These are phyloP conservation scores for Ptiloglossa arizonensis DNA, from an alignment of 1,140 invertebrate genomes.

Conservation along the genomic window DNA sequence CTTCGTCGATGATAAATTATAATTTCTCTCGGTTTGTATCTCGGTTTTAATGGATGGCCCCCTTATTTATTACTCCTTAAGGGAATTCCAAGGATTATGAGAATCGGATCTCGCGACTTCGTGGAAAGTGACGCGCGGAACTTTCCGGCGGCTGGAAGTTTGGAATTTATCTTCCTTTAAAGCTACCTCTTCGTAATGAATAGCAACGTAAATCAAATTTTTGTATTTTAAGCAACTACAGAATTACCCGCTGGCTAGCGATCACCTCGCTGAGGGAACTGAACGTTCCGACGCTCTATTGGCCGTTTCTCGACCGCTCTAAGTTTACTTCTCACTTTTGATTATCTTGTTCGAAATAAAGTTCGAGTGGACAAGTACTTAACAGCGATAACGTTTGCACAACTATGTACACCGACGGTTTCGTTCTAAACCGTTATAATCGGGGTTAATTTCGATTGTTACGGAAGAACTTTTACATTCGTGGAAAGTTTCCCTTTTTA, in stretches of 20 bases:
- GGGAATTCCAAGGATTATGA: background rate
- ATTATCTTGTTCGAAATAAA: too few species aligned
- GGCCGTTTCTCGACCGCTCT: too few species aligned
- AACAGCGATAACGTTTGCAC: too few species aligned
- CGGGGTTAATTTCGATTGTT: too few species aligned
- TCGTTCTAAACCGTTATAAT: too few species aligned
- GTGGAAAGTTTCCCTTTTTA: too few species aligned
- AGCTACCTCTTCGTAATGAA: conserved; percentile 13
- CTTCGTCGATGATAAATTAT: background rate
- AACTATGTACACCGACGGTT: too few species aligned
- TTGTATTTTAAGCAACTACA: background rate
- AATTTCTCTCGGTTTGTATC: conserved; percentile 14
- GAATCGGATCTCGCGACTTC: background rate
- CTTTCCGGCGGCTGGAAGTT: background rate
- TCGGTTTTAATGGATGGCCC: background rate
- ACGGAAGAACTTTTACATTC: too few species aligned
- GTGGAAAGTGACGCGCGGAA: background rate
- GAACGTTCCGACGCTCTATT: too few species aligned
- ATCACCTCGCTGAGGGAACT: too few species aligned
- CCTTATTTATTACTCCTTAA: conserved; percentile 10
- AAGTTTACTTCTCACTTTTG: too few species aligned
- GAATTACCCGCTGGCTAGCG: background rate
- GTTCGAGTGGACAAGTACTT: too few species aligned
- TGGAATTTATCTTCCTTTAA: conserved; percentile 5
- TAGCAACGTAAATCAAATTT: conserved; percentile 5